These are phyloP conservation scores for Hypercompe scribonia DNA, from an alignment of 2,888 invertebrate genomes.

Conservation along the genomic window DNA sequence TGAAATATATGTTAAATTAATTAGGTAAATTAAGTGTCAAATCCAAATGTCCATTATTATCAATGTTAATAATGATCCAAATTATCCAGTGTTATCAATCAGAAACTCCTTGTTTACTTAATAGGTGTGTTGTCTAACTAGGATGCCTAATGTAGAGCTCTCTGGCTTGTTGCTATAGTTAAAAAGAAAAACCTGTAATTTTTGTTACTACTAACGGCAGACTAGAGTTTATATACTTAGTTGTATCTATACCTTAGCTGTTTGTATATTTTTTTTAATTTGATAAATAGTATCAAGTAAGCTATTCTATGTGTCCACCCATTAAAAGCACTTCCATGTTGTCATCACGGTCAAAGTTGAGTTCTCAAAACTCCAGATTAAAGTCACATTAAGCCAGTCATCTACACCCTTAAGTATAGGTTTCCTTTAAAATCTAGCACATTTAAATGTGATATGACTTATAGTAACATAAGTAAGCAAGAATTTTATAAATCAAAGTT, in stretches of 20 bases:
- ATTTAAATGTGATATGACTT: neutral
- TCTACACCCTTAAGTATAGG: neutral
- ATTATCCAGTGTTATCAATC: neutral
- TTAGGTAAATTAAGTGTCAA: neutral
- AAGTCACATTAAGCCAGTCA: neutral
- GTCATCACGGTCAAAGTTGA: neutral
- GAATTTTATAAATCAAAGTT: slow-evolving; percentile 34
- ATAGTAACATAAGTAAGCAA: neutral
- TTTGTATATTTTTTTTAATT: neutral
- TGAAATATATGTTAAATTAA: neutral
- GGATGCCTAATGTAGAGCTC: neutral
- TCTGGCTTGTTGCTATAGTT: neutral
- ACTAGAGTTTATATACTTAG: neutral
- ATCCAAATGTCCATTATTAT: neutral
- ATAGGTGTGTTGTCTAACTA: neutral
- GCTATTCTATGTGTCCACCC: neutral
- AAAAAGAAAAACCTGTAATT: neutral
- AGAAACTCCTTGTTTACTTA: neutral
- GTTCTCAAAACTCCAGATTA: neutral
- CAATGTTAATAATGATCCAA: neutral
- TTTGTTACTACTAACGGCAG: neutral
- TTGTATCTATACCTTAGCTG: neutral
- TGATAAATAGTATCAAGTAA: neutral
- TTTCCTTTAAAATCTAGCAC: neutral
- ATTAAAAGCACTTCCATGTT: neutral